Conservation (phyloP, 2,888 invertebrate species). For the Corythucha ciliata region DNA sequence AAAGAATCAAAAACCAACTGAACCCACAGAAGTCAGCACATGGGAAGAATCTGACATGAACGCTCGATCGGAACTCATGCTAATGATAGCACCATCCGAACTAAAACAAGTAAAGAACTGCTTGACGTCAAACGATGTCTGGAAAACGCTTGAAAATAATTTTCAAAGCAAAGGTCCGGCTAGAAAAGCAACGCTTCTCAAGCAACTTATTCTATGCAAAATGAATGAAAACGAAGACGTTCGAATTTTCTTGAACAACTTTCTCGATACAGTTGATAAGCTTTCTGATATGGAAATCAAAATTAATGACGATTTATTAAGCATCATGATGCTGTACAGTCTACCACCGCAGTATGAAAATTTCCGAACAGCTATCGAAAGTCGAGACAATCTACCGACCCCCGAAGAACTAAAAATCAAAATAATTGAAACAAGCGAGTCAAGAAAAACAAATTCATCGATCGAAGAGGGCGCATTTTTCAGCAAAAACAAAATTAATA, state of each 20-base stretch:
- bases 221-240: constrained; percentile 37
- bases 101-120: constrained; percentile 34
- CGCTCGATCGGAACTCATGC: constrained; percentile 15
- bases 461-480: constrained; percentile 17
- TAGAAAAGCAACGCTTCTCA: constrained; percentile 41
- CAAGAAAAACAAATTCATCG: constrained; percentile 2
- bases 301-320: constrained; percentile 11
- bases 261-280: constrained; percentile 13
- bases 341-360: constrained; percentile 16
- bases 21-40: constrained; percentile 1
- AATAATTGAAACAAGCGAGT: constrained; percentile 14
- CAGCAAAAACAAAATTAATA: constrained; percentile 10
- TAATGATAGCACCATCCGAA: constrained; percentile 30
- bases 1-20: constrained; percentile 2
- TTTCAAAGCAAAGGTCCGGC: constrained; percentile 30
- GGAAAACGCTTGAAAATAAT: constrained; percentile 32
- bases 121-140: constrained; percentile 38
- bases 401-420: constrained; percentile 17
- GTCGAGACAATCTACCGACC: constrained; percentile 11
- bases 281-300: constrained; percentile 10
- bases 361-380: constrained; percentile 18
- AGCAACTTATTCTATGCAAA: constrained; percentile 38
- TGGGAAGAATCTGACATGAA: constrained; percentile 13
- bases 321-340: constrained; percentile 18
- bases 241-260: constrained; percentile 5